phyloP scores from a whole-genome alignment of 1,140 invertebrate species.

The Gerris buenoi region DNA sequence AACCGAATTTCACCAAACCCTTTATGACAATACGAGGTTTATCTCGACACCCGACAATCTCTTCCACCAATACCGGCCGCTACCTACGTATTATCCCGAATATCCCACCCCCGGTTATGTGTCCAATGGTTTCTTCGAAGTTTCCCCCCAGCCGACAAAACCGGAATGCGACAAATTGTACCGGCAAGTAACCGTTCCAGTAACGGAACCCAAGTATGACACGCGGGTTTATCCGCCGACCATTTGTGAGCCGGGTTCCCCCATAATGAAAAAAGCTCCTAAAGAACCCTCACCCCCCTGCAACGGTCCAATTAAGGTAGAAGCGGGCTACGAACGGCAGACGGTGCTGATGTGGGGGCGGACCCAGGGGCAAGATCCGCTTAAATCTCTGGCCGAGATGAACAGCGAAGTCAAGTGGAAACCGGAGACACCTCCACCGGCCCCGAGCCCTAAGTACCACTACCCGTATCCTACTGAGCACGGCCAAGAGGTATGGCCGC shows the following conservation, averaged over 20 bases:
- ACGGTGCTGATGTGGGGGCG: constrained; percentile 73
- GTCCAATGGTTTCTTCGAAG: constrained; percentile 63
- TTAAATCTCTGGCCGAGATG: constrained; percentile 44
- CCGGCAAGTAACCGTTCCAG: constrained; percentile 30
- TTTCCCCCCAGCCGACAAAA: constrained; percentile 36
- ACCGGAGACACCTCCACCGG: constrained; percentile 23
- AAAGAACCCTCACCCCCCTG: constrained; percentile 10
- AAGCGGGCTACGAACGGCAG: constrained; percentile 45
- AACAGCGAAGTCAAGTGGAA: constrained; percentile 38
- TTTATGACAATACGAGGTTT: constrained; percentile 58
- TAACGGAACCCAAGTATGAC: constrained; percentile 23
- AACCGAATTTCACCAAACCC: constrained; percentile 49
- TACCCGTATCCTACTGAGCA: constrained; percentile 20
- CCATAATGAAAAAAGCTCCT: background rate
- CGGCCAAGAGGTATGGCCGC: constrained; percentile 41
- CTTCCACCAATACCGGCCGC: constrained; percentile 68
- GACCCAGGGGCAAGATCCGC: constrained; percentile 32
- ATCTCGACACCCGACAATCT: constrained; percentile 57
- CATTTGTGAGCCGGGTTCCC: background rate
- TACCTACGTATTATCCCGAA: constrained; percentile 61
- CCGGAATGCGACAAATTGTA: constrained; percentile 40
- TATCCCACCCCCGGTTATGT: constrained; percentile 45
- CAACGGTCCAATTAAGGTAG: background rate
- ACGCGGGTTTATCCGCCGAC: background rate
- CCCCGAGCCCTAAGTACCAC: constrained; percentile 28